Evolutionary conservation across 2,888 invertebrate genomes (phyloP).

Genomic region (Drosophila formosana): DNA sequence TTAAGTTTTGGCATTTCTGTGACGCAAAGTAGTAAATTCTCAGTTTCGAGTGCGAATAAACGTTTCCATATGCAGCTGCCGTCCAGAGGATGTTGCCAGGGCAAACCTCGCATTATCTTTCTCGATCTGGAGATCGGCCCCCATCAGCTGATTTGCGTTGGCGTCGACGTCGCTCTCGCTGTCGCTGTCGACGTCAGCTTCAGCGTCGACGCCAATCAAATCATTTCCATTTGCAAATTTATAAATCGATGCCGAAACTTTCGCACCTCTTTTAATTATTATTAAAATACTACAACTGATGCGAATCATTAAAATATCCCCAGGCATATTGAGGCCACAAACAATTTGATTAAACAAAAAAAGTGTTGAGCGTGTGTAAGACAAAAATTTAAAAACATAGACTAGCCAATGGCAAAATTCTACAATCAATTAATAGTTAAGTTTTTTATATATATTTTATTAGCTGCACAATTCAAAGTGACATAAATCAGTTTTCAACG

Average conservation of each 20-base stretch:
- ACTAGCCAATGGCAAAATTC: not conserved
- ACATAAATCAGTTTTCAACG: not conserved
- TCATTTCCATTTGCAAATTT: slow-evolving; percentile 37
- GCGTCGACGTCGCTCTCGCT: not conserved
- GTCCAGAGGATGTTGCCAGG: slow-evolving; percentile 9
- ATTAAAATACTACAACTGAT: slow-evolving; percentile 55
- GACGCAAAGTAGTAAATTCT: slow-evolving; percentile 76
- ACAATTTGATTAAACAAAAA: slow-evolving; percentile 21
- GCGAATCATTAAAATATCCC: slow-evolving; percentile 33
- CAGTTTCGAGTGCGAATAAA: slow-evolving; percentile 61
- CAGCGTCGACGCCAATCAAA: slow-evolving; percentile 8
- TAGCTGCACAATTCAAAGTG: not conserved
- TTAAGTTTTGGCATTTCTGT: slow-evolving; percentile 63
- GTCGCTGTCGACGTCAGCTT: not conserved
- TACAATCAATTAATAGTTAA: too few species aligned
- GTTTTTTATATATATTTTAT: not conserved
- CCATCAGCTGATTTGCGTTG: slow-evolving; percentile 35
- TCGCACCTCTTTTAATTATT: slow-evolving; percentile 58
- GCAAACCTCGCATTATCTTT: slow-evolving; percentile 3
- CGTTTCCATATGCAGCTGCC: slow-evolving; percentile 58
- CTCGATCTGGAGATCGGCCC: not conserved
- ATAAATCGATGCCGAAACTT: slow-evolving; percentile 58
- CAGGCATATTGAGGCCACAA: slow-evolving; percentile 40
- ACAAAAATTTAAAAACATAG: not conserved
- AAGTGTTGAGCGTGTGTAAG: not conserved